Base-by-base conservation (phyloP, 2,888 invertebrate species). In the Papilio gigon region DNA sequence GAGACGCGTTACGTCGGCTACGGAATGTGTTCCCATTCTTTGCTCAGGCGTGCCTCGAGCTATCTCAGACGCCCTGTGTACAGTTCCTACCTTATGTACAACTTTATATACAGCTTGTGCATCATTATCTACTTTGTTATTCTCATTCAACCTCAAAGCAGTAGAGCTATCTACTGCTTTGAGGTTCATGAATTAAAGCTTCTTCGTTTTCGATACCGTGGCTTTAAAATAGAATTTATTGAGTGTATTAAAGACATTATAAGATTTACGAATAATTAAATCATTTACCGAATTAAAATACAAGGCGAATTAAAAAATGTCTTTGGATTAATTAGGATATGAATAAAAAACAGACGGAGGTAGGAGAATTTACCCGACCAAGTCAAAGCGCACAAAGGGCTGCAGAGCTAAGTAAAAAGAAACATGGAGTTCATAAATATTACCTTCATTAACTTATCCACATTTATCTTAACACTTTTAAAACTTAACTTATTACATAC, bases 1-100 rank as follows among this genome's bases (percentile, higher is more conserved):
- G 50, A 40, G 30, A 56, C 53, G 73, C 73, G 76, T 72, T 69
- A 71, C 74, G 82, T 83, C 83, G 80, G 81, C 76, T 71, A 65
- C 60, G 84, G 83, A 76, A 87, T 84, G 80, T 79, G 85, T 69
- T 79, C 84, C 78, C 86, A 86, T 88, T 87, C 85, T 85, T 84
- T 62, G 62, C 61, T 42, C 22, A 56, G 67, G 56, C 67, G 62
- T 53, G 40, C 40, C 53, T 37, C 20, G 20, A 61, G 67, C 40
- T 61, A 40, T 61, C 27, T 47, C 56, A 4, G 17, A 17, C 17
- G 37, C 20, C 11, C 17, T 40, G 14, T 77, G 77, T 76, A 73
- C 72, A 79, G 80, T 62, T 71, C 65, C 65, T 35, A 6, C 59
- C 0, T 12, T 20, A 53, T 27, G 22, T 50, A 50, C 47, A 50